phyloP scores from a whole-genome alignment of 2,113 vertebrate genomes.

The Pelodiscus sinensis region DNA sequence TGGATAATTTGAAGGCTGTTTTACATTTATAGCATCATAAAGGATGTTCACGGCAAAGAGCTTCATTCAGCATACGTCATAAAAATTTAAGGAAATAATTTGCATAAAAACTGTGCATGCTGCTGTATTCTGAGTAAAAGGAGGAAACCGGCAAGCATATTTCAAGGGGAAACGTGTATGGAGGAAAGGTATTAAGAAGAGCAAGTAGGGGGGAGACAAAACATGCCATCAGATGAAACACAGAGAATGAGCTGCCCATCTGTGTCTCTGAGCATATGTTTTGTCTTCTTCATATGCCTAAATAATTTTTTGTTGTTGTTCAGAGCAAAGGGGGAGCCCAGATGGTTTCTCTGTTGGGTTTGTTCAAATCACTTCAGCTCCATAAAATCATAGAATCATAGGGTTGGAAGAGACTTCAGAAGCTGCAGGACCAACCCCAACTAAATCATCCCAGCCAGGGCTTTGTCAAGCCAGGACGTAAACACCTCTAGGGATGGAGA shows the following conservation, averaged over 20 bases:
- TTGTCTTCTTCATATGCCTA: background rate
- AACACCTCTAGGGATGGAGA: too few relatives aligned
- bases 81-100: constrained; percentile 72
- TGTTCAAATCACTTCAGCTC: background rate
- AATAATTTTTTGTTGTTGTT: background rate
- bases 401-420: too few relatives aligned
- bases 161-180: background rate
- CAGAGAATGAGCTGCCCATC: background rate
- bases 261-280: background rate
- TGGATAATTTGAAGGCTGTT: constrained; percentile 65
- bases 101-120: constrained; percentile 38
- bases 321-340: background rate
- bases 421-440: too few relatives aligned
- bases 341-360: background rate
- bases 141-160: constrained; percentile 9
- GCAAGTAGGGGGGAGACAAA: background rate
- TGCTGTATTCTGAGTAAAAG: constrained; percentile 3
- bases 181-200: background rate
- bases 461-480: too few relatives aligned
- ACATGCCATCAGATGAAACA: background rate
- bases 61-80: constrained; percentile 67
- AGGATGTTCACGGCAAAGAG: constrained; percentile 57
- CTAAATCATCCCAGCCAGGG: too few relatives aligned
- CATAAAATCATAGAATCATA: too few relatives aligned
- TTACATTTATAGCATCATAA: constrained; percentile 65